A percentile compares a stretch with the other conserved stretches of the same genome.
phyloP scores from a whole-genome alignment of 2,113 vertebrate species.

The Prochilodus magdalenae region DNA sequence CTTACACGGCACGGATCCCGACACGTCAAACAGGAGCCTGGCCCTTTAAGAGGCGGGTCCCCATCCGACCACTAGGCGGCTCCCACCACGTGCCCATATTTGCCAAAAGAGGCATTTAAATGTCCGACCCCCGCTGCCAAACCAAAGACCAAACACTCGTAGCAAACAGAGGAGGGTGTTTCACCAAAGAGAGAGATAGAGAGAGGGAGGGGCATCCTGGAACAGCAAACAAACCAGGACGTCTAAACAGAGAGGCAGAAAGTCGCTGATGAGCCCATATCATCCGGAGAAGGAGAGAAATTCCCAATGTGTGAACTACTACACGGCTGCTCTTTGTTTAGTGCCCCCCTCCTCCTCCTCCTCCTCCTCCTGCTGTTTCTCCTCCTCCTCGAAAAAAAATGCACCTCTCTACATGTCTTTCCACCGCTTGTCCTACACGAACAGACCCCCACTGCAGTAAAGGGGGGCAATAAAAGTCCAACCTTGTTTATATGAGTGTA shows the following conservation, averaged over 20 bases:
- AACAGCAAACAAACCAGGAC: background rate
- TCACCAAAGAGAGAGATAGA: background rate
- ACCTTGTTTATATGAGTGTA: too few species aligned
- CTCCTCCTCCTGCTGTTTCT: background rate
- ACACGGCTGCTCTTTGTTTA: conserved; percentile 55
- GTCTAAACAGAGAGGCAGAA: background rate
- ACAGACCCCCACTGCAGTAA: too few species aligned
- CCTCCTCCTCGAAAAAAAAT: background rate
- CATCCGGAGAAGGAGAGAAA: background rate
- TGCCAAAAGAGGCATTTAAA: conserved; percentile 84
- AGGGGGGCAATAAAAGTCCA: too few species aligned
- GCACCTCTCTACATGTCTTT: conserved; percentile 4
- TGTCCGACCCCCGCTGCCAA: conserved; percentile 80
- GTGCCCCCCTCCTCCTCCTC: conserved; percentile 13
- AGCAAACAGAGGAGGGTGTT: conserved; percentile 38
- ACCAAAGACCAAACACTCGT: conserved; percentile 75
- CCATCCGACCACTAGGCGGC: conserved; percentile 73
- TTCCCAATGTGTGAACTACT: conserved; percentile 19
- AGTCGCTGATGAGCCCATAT: background rate
- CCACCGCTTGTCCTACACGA: background rate
- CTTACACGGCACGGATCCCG: too few species aligned
- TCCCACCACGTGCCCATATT: conserved; percentile 70
- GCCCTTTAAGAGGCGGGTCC: conserved; percentile 64
- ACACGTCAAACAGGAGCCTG: conserved; percentile 1
- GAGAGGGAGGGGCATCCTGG: background rate